Base-by-base conservation (phyloP, 1,140 invertebrate genomes). In the Zaprionus nigranus region DNA sequence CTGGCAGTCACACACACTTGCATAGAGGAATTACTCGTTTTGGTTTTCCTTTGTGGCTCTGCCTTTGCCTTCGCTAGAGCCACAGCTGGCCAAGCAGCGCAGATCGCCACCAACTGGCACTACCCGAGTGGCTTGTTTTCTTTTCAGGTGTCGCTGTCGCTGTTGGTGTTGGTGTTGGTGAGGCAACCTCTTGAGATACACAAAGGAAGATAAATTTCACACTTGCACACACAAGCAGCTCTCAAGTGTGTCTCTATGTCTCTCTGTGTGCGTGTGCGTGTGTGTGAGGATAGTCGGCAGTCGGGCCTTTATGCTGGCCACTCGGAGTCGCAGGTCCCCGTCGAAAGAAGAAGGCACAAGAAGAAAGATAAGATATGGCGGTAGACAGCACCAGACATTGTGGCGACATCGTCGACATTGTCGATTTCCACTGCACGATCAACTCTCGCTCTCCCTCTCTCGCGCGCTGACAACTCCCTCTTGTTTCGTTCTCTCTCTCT, bases 121-220 rank as follows among this genome's bases (percentile, higher is more conserved):
- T 34, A 34, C 30, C 30, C 69, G 60, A 76, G 60, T 62, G 66
- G 54, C 67, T 72, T 61, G 63, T 77, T 77, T 67, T 77, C 58
- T 77, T 77, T 73, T 73, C 73, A 67, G 69, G 30, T 63, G 60
- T 62, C 49, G 43, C 36, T 65, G 49, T 26, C 43, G 13, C 24
- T 70, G 49, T 62, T 34, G 22, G 9, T 60, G 46, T n/a, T 38
- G 30, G 53, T 76, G 72, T 75, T 77, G 73, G 66, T 66, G 80
- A 80, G 84, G 85, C 81, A 88, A 85, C 81, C 85, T 90, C 85
- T 90, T 90, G 78, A 90, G 85, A 82, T 90, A 75, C 78, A 90
- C 85, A 90, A 90, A 85, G 85, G 82, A 90, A 90, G 81, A 90
- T 90, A 90, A 90, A 90, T 90, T 88, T 90, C 81, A 88, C 85